Conservation (phyloP, 2,113 vertebrate genomes). For the Bolborhynchus lineola region DNA sequence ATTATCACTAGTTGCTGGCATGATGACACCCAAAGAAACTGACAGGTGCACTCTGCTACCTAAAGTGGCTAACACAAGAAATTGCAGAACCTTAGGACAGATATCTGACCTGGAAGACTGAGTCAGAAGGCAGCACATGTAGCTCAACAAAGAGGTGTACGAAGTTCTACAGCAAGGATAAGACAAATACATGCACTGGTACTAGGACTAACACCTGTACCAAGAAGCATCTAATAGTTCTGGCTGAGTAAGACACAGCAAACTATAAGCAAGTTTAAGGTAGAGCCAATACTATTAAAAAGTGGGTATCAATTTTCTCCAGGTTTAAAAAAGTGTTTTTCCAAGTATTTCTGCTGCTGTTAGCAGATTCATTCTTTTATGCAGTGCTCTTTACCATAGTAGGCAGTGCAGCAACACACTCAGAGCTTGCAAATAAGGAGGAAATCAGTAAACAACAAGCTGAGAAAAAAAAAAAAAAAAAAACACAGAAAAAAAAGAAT, state of each 20-base stretch:
- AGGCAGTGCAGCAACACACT: not conserved
- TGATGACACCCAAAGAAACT: not conserved
- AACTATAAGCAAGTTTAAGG: not conserved
- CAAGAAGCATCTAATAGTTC: not conserved
- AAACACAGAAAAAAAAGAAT: not conserved
- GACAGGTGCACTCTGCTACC: not conserved
- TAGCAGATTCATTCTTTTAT: not conserved
- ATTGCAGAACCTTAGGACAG: not conserved
- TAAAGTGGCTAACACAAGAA: not conserved
- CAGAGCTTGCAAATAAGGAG: not conserved
- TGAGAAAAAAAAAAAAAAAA: not conserved
- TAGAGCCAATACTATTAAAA: not conserved
- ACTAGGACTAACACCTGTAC: not conserved
- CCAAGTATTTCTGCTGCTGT: not conserved
- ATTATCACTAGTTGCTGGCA: not conserved
- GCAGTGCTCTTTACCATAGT: not conserved
- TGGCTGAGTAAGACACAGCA: not conserved
- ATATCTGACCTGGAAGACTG: not conserved
- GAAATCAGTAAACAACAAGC: not conserved
- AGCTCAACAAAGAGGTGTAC: not conserved
- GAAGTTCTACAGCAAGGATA: not conserved
- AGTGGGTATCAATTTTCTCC: not conserved
- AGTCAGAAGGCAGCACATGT: not conserved
- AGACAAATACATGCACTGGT: not conserved
- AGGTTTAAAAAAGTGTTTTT: not conserved